Conservation (phyloP, 2,797 vertebrate species). For the Syngnathus acus region DNA sequence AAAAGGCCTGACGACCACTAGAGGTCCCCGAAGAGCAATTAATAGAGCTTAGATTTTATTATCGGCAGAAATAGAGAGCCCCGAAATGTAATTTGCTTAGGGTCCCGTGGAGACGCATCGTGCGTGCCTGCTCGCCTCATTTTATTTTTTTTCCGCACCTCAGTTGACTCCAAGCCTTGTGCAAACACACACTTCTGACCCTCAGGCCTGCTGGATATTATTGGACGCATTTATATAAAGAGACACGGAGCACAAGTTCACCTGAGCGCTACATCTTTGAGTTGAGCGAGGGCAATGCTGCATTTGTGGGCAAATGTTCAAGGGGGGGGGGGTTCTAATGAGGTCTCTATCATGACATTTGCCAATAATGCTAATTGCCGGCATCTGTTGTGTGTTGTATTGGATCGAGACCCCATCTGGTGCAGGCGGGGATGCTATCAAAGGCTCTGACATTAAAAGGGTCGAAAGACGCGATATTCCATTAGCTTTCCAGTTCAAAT, state of each 20-base stretch:
- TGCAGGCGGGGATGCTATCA: conserved; percentile 16
- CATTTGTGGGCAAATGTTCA: conserved; percentile 42
- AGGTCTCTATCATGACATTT: conserved; percentile 33
- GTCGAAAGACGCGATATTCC: conserved; percentile 1
- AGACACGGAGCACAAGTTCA: conserved; percentile 14
- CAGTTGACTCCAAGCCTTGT: conserved; percentile 17
- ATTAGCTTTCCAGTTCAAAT: conserved; percentile 3
- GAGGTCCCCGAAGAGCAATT: neutral
- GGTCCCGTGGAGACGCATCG: neutral
- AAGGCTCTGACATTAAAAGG: conserved; percentile 11
- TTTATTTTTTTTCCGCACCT: neutral
- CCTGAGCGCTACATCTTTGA: neutral
- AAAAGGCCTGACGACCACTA: neutral
- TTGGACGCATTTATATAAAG: conserved; percentile 65
- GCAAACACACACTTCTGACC: conserved; percentile 32
- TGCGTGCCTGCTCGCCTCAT: neutral
- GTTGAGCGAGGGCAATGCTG: neutral
- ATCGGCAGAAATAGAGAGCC: too few species aligned
- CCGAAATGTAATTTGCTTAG: neutral
- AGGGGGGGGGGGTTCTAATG: conserved; percentile 44
- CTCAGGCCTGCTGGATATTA: conserved; percentile 62
- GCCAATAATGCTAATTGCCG: conserved; percentile 40
- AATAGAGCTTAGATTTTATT: neutral
- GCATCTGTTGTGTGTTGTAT: conserved; percentile 40
- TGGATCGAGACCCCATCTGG: conserved; percentile 18